phyloP scores from a whole-genome alignment of 2,113 vertebrate species.

The Clarias gariepinus region DNA sequence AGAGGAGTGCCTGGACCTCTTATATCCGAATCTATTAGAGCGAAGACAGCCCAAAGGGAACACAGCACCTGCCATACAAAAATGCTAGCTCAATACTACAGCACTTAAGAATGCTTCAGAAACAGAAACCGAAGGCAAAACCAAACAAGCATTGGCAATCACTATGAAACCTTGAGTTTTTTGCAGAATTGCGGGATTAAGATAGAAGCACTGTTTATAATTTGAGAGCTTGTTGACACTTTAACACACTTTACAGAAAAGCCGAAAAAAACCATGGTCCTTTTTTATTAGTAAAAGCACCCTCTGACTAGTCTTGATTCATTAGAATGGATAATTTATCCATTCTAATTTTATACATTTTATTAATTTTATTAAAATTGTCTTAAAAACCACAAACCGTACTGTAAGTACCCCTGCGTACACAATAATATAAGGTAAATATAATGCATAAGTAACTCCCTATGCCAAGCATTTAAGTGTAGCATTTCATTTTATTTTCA shows the following conservation, averaged over 20 bases:
- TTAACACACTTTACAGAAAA: neutral
- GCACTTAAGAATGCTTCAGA: neutral
- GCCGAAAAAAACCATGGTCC: neutral
- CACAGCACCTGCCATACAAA: slow-evolving; percentile 48
- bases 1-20: slow-evolving; percentile 44
- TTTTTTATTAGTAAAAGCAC: neutral
- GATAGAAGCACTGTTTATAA: neutral
- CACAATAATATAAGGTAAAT: neutral
- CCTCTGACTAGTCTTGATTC: neutral
- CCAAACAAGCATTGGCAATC: neutral
- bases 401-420: neutral
- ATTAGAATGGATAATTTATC: neutral
- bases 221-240: neutral
- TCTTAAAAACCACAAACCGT: neutral
- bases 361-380: no score
- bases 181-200: neutral
- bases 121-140: neutral
- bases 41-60: slow-evolving; percentile 49
- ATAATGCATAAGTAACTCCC: neutral
- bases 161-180: neutral
- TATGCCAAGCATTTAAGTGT: neutral
- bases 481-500: neutral
- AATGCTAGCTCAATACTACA: neutral
- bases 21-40: slow-evolving; percentile 54
- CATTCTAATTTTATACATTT: no score